phyloP scores from a whole-genome alignment of 2,113 vertebrate species.

The Cyanistes caeruleus region DNA sequence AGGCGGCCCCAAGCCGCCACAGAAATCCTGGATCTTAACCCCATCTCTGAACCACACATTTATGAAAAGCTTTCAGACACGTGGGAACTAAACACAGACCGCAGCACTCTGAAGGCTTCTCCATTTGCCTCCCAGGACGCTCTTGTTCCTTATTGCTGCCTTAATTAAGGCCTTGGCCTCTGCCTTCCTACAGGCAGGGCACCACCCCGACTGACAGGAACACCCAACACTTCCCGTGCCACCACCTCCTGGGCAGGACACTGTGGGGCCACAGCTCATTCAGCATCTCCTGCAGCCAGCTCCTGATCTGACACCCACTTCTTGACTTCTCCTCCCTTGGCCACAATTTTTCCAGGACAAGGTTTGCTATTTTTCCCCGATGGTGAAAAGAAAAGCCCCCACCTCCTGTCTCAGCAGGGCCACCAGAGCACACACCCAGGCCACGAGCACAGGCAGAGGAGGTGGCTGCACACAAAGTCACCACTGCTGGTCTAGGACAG shows the following conservation, averaged over 20 bases:
- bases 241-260: not conserved
- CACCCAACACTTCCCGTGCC: not conserved
- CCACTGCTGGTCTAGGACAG: not conserved
- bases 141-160: not conserved
- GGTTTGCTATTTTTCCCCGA: not conserved
- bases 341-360: not conserved
- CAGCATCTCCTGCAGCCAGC: not conserved
- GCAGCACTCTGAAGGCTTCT: not conserved
- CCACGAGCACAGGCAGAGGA: not conserved
- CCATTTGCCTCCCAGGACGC: not conserved
- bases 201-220: rapidly evolving
- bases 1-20: not conserved
- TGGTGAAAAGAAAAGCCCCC: not conserved
- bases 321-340: not conserved
- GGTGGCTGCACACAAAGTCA: not conserved
- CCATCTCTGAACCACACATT: constrained; percentile 16
- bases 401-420: not conserved
- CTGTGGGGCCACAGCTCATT: rapidly evolving
- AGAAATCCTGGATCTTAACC: not conserved
- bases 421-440: not conserved
- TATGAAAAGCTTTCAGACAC: not conserved
- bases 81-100: not conserved
- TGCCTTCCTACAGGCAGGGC: not conserved
- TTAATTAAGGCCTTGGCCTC: not conserved
- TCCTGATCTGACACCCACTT: not conserved